Percentiles rank a stretch among this genome's conserved stretches.
These are phyloP conservation scores for Phalanger gymnotis DNA, from an alignment of 2,797 vertebrate genomes.

Conservation along the genomic window DNA sequence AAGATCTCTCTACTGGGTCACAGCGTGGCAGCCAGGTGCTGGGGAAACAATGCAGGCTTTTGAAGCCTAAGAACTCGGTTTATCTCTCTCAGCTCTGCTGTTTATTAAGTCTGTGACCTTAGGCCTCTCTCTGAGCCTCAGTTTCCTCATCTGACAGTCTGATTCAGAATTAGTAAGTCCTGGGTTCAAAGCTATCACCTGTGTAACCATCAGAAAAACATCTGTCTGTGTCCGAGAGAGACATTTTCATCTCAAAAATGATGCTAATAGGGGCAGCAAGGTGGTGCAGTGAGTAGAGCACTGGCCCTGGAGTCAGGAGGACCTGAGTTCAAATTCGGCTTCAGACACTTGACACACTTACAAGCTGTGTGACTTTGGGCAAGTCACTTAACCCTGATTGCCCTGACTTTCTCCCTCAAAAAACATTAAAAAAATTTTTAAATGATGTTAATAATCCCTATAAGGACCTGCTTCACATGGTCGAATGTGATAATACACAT, in stretches of 20 bases:
- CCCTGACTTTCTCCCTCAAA: too few relatives aligned
- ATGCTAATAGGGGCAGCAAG: too few relatives aligned
- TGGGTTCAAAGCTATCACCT: neutral
- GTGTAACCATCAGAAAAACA: neutral
- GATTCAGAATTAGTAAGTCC: neutral
- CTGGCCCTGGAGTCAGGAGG: too few relatives aligned
- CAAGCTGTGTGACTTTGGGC: too few relatives aligned
- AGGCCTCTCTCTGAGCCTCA: rapidly evolving
- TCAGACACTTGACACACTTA: too few relatives aligned
- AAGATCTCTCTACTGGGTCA: neutral
- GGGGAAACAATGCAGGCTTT: neutral
- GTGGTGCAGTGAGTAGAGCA: too few relatives aligned
- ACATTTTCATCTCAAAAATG: neutral
- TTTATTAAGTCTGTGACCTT: neutral
- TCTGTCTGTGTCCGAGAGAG: neutral
- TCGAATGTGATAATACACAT: neutral
- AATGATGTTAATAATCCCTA: neutral
- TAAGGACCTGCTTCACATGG: neutral
- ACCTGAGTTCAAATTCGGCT: too few relatives aligned
- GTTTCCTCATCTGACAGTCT: rapidly evolving
- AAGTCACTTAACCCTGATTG: too few relatives aligned
- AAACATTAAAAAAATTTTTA: too few relatives aligned
- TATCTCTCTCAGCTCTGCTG: neutral
- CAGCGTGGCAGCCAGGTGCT: neutral
- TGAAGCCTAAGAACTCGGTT: neutral